Evolutionary conservation across 2,888 invertebrate genomes (phyloP).

Genomic region (Axea sp.): DNA sequence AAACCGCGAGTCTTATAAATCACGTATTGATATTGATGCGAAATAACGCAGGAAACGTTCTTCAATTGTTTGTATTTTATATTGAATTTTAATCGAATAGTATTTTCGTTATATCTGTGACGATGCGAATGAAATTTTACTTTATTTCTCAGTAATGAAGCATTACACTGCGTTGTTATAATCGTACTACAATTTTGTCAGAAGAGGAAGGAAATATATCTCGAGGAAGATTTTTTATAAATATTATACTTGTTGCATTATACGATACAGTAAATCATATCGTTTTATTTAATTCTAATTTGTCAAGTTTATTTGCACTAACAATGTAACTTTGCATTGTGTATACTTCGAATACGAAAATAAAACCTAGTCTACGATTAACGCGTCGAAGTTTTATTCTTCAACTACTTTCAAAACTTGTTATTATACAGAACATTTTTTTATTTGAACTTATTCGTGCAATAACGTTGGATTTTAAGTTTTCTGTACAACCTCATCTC

Average conservation of each 20-base stretch:
- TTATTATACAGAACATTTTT: no score
- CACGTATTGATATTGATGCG: constrained; percentile 29
- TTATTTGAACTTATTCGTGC: no score
- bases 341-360: constrained; percentile 74
- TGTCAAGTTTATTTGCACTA: constrained; percentile 71
- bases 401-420: no score
- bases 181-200: constrained; percentile 5
- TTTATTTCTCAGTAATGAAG: constrained; percentile 19
- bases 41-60: constrained; percentile 12
- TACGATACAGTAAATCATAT: constrained; percentile 31
- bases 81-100: constrained; percentile 32
- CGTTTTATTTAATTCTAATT: constrained; percentile 66
- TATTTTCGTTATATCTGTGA: constrained; percentile 8
- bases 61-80: constrained; percentile 36
- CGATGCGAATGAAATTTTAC: constrained; percentile 5
- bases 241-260: constrained; percentile 41
- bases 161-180: constrained; percentile 8
- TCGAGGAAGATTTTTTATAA: constrained; percentile 54
- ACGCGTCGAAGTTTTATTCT: no score
- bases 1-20: constrained; percentile 41
- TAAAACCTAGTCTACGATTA: constrained; percentile 74
- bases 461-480: no score
- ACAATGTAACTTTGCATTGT: constrained; percentile 75
- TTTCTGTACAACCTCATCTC: no score
- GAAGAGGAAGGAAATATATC: not conserved